A percentile compares a stretch with the other conserved stretches of the same genome.
These are phyloP conservation scores for Drosophila tani DNA, from an alignment of 1,140 invertebrate species.

Conservation along the genomic window DNA sequence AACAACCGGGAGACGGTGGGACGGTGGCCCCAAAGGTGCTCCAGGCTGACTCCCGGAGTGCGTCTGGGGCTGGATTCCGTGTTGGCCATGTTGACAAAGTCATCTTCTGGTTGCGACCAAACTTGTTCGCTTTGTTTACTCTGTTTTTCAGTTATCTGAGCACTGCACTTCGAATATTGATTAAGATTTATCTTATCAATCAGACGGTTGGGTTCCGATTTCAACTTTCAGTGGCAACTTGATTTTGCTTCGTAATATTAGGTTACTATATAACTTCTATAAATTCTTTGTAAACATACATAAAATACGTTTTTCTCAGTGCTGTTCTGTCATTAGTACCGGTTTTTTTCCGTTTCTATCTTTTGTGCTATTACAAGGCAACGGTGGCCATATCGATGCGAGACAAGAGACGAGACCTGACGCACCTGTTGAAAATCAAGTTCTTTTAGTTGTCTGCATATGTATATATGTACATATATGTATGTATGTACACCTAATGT, in stretches of 20 bases:
- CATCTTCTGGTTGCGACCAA: constrained; percentile 43
- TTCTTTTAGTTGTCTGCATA: constrained; percentile 59
- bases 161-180: constrained; percentile 22
- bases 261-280: neutral
- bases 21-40: neutral
- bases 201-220: neutral
- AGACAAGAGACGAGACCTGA: constrained; percentile 49
- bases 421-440: constrained; percentile 80
- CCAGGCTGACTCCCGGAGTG: constrained; percentile 13
- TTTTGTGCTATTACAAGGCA: constrained; percentile 33
- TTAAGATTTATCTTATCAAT: constrained; percentile 9
- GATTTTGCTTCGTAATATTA: neutral
- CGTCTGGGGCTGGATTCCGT: constrained; percentile 39
- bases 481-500: constrained; percentile 5
- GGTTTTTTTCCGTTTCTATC: constrained; percentile 49
- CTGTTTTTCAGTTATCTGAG: constrained; percentile 7
- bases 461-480: neutral
- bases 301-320: constrained; percentile 3
- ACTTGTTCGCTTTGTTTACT: constrained; percentile 44
- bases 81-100: constrained; percentile 62
- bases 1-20: neutral
- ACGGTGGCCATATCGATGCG: constrained; percentile 49
- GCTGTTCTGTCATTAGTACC: constrained; percentile 47
- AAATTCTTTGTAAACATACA: neutral
- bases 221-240: too few relatives aligned